These are phyloP conservation scores for Atherinomorus stipes DNA, from an alignment of 2,113 vertebrate genomes.

Conservation along the genomic window DNA sequence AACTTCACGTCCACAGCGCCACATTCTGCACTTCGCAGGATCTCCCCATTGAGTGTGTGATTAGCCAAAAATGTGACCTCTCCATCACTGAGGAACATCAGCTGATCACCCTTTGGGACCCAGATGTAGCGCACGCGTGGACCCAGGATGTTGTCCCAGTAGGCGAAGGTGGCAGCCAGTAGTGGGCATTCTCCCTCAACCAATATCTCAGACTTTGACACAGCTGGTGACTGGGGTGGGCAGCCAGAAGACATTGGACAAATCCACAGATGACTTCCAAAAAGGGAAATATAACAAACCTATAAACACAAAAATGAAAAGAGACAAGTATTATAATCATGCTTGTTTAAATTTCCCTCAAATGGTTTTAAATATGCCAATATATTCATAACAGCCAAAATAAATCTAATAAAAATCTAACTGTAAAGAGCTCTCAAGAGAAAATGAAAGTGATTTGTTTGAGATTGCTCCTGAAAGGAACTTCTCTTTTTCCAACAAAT, in stretches of 20 bases:
- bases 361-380: no score
- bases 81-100: slow-evolving; percentile 89
- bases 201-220: slow-evolving; percentile 93
- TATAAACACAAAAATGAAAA: slow-evolving; percentile 28
- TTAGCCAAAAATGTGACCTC: slow-evolving; percentile 98
- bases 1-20: slow-evolving; percentile 98
- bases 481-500: slow-evolving; percentile 19
- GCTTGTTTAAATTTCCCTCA: no score
- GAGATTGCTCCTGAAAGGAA: neutral
- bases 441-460: slow-evolving; percentile 35
- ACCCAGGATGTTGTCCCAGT: slow-evolving; percentile 99
- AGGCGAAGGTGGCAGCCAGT: slow-evolving; percentile 96
- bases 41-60: slow-evolving; percentile 97
- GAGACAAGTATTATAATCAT: no score
- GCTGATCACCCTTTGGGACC: slow-evolving; percentile 90
- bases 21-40: slow-evolving; percentile 94
- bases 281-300: slow-evolving; percentile 6
- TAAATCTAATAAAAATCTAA: neutral
- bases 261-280: neutral
- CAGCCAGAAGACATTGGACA: slow-evolving; percentile 89
- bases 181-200: slow-evolving; percentile 93
- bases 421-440: neutral
- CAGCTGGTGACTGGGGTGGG: slow-evolving; percentile 95
- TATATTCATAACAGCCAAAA: neutral
- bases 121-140: slow-evolving; percentile 96